These are phyloP conservation scores for Vulpes vulpes DNA, from an alignment of 2,113 vertebrate genomes.

Conservation along the genomic window DNA sequence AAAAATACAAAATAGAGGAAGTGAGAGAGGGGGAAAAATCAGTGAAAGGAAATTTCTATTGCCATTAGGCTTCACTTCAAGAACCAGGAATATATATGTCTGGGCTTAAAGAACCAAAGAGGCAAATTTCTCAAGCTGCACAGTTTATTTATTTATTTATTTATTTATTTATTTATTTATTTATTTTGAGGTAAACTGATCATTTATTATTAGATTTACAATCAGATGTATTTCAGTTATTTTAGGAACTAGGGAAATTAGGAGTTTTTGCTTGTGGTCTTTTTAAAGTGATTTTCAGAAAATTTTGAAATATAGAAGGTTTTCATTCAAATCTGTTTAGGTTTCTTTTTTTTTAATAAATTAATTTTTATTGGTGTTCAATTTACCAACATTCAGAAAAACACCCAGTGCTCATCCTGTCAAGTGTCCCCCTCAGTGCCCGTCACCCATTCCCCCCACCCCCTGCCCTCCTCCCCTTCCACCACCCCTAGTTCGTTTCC, in stretches of 20 bases:
- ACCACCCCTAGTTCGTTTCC: too few species aligned
- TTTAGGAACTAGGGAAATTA: slow-evolving; percentile 1
- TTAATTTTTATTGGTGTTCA: too few species aligned
- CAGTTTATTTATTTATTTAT: too few species aligned
- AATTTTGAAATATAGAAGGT: slow-evolving; percentile 1
- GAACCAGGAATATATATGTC: neutral
- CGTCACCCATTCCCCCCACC: too few species aligned
- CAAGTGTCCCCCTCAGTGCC: too few species aligned
- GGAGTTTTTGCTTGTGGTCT: neutral
- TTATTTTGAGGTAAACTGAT: neutral
- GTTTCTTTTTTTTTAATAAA: neutral
- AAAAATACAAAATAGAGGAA: neutral
- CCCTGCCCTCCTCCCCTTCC: too few species aligned
- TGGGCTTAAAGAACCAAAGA: neutral
- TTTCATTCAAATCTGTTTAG: slow-evolving; percentile 41
- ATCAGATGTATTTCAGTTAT: neutral
- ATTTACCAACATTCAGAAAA: too few species aligned
- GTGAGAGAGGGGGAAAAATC: neutral
- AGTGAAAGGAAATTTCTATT: neutral
- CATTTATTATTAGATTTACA: slow-evolving; percentile 58
- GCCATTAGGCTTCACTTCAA: neutral
- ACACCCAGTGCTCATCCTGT: too few species aligned
- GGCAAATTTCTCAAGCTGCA: neutral
- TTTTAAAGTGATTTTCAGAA: slow-evolving; percentile 27
- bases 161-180: too few species aligned